Base-by-base conservation (phyloP, 2,888 invertebrate species). In the Dryomyza anilis region DNA sequence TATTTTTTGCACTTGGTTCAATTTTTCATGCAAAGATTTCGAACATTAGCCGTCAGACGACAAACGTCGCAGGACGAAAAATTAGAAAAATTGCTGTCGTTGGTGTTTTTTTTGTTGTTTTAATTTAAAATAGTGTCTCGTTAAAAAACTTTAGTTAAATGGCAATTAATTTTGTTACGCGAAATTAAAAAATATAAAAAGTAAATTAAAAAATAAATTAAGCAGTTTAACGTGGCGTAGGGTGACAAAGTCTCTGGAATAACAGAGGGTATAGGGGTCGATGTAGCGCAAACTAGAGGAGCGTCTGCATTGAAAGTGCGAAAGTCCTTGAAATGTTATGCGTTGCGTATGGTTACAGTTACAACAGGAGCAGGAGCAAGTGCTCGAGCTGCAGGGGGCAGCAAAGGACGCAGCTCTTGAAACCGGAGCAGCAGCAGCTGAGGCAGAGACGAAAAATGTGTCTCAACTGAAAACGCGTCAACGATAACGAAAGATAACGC, bases 341-440 rank as follows among this genome's bases (percentile, higher is more conserved):
- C 48, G 30, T 29, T 27, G 43, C 59, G 30, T 48, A 45, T 59
- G 16, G 46, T 48, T 57, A 48, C 57, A 27, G 48, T 57, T 36
- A 19, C 39, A 76, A 69, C 70, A 74, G 67, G 71, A 66, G 69
- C 70, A 63, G 69, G 33, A 21, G 30, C 21, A 21, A 69, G 62
- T 64, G 63, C 62, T 69, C 46, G 59, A 43, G n/a, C n/a, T n/a
- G n/a, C n/a, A n/a, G n/a, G n/a, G n/a, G n/a, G n/a, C n/a, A n/a
- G n/a, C n/a, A n/a, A n/a, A n/a, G n/a, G n/a, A n/a, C n/a, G n/a
- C n/a, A n/a, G n/a, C n/a, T n/a, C n/a, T n/a, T n/a, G n/a, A n/a
- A n/a, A n/a, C 33, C 6, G 33, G 33, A 33, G 33, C 33, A 33
- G 39, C 39, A 39, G 39, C 39, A 39, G 39, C 39, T 14, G 7